phyloP scores from a whole-genome alignment of 2,888 invertebrate genomes.

The Polydrusus tereticollis region DNA sequence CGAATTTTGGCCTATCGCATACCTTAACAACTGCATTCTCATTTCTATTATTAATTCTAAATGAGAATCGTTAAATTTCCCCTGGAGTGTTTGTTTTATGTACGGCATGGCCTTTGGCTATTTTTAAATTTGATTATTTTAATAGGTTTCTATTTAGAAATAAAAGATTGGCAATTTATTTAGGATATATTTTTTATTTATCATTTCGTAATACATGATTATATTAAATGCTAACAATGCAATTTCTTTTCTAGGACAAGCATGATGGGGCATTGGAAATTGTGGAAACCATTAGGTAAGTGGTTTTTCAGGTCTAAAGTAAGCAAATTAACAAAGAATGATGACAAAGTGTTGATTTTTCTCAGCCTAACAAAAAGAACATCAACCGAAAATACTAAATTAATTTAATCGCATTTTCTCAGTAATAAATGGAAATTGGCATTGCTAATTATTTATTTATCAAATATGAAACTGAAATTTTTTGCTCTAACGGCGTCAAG shows the following conservation, averaged over 20 bases:
- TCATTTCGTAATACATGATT: not conserved
- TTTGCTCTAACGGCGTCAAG: not conserved
- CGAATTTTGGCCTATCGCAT: not conserved
- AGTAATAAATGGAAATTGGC: not conserved
- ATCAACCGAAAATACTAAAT: not conserved
- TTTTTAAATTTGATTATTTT: conserved; percentile 23
- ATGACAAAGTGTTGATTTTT: too few relatives aligned
- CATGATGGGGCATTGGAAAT: conserved; percentile 93
- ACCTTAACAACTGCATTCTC: conserved; percentile 6
- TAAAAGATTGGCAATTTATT: conserved; percentile 15
- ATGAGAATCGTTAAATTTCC: conserved; percentile 2
- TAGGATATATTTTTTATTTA: conserved; percentile 13
- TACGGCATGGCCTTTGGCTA: not conserved
- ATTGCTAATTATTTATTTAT: not conserved
- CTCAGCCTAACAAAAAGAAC: not conserved
- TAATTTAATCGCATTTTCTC: not conserved
- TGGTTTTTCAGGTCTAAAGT: conserved; percentile 21
- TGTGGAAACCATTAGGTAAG: conserved; percentile 89
- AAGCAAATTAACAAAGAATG: too few relatives aligned
- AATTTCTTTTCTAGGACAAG: conserved; percentile 75
- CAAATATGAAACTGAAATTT: not conserved
- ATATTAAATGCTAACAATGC: not conserved
- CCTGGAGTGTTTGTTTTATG: conserved; percentile 5
- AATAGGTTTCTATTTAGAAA: conserved; percentile 14
- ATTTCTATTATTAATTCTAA: conserved; percentile 12